Evolutionary conservation across 2,888 invertebrate species (phyloP), one percentile per base, ranked within the genome.

Genomic region (Antitype chi): DNA sequence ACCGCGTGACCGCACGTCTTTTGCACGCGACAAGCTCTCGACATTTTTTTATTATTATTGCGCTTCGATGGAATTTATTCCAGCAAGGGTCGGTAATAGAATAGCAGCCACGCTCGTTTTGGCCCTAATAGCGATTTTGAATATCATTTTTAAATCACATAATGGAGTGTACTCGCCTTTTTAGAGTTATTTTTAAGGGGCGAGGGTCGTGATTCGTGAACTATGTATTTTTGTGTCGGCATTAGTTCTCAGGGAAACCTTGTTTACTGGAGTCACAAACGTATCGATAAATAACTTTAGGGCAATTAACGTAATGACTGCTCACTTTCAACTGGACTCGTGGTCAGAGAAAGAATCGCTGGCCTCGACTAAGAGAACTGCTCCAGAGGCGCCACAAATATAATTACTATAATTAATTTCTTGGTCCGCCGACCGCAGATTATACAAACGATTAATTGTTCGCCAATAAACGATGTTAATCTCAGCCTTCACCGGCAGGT

Each of bases 11-110:
- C 96, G 94, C 96, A 96, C 96, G 96, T 96, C 96, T 95, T 94
- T 94, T 95, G 95, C 96, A 96, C 96, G 96, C 96, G 96, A 96
- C 96, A 94, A 95, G 93, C 94, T 96, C 96, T 96, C 94, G 93
- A 96, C 96, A 95, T 96, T 96, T 96, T 96, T 96, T 96, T 96
- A 96, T 96, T 96, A 96, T 96, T 96, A 96, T 96, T 96, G 96
- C 95, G 95, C 96, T 95, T 94, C 95, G 95, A 95, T 95, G 96
- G 95, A 96, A 95, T 95, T 94, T 95, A 94, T 94, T 93, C 93
- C 91, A 88, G 90, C 91, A 90, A 94, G 95, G 96, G 95, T 93
- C 93, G 91, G 92, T 93, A 93, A 93, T 93, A 92, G 94, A 95
- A 95, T 93, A 93, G 93, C 93, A 92, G 91, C 90, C 93, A 93